Conservation (phyloP, 2,888 invertebrate genomes). For the Neelides folsomi region DNA sequence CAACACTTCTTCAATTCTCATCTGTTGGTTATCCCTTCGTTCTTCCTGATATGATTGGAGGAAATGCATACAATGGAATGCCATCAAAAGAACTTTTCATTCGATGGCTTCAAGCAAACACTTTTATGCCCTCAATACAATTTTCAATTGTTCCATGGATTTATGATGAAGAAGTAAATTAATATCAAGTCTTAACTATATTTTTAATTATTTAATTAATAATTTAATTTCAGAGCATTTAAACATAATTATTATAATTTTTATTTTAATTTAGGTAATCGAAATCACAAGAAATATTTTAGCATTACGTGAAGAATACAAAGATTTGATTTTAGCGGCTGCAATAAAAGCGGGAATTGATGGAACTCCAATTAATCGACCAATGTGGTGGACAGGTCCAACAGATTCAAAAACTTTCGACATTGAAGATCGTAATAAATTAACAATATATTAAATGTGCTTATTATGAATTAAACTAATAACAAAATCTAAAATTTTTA, state of each 20-base stretch:
- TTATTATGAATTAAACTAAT: too few relatives aligned
- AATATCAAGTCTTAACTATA: too few relatives aligned
- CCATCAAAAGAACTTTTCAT: conserved; percentile 54
- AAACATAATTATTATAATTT: too few relatives aligned
- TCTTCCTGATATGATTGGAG: conserved; percentile 59
- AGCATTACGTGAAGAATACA: conserved; percentile 7
- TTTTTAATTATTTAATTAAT: too few relatives aligned
- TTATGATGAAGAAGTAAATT: conserved; percentile 46
- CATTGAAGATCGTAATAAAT: conserved; percentile 38
- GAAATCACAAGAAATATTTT: conserved; percentile 12
- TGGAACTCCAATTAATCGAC: conserved; percentile 62
- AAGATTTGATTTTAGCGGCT: conserved; percentile 42
- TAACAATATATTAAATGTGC: background rate
- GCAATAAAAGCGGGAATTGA: conserved; percentile 45
- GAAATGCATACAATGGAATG: conserved; percentile 35
- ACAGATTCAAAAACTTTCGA: conserved; percentile 46
- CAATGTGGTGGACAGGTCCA: conserved; percentile 75
- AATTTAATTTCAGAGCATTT: too few relatives aligned
- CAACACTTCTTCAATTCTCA: conserved; percentile 38
- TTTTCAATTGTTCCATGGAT: conserved; percentile 71
- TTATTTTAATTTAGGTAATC: too few relatives aligned
- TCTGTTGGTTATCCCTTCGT: conserved; percentile 57
- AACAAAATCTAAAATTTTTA: background rate
- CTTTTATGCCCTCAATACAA: conserved; percentile 65
- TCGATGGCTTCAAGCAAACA: conserved; percentile 63